These are phyloP conservation scores for Agriopis leucophaearia DNA, from an alignment of 2,888 invertebrate genomes.

Conservation along the genomic window DNA sequence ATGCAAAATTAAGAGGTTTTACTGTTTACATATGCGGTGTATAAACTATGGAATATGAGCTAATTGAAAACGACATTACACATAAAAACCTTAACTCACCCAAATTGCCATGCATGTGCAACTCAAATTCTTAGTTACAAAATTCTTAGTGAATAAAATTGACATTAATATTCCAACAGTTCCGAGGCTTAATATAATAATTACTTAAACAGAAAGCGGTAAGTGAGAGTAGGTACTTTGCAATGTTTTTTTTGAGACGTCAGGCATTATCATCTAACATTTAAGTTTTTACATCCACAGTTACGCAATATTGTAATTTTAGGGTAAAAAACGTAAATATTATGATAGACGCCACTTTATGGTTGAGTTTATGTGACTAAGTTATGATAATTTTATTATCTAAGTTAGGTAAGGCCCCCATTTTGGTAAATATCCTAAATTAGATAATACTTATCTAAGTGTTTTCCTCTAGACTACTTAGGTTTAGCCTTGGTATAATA, in stretches of 20 bases:
- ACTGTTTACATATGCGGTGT: background rate
- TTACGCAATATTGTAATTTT: slow-evolving; percentile 40
- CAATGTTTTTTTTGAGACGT: slow-evolving; percentile 44
- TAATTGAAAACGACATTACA: slow-evolving; percentile 5
- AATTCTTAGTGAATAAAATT: slow-evolving; percentile 63
- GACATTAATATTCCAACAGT: slow-evolving; percentile 64
- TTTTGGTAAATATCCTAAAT: background rate
- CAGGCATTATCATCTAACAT: slow-evolving; percentile 36
- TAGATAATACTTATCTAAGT: background rate
- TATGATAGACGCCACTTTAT: slow-evolving; percentile 14
- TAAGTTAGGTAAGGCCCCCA: background rate
- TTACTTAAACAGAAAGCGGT: slow-evolving; percentile 75
- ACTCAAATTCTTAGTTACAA: slow-evolving; percentile 36
- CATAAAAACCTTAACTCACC: slow-evolving; percentile 51
- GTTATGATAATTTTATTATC: background rate
- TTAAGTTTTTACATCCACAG: slow-evolving; percentile 41
- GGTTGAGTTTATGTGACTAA: background rate
- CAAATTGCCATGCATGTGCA: slow-evolving; percentile 52
- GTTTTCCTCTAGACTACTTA: background rate
- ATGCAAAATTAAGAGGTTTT: background rate
- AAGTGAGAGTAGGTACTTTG: slow-evolving; percentile 67
- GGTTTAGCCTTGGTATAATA: background rate
- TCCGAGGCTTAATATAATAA: slow-evolving; percentile 54
- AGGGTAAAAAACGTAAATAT: slow-evolving; percentile 22
- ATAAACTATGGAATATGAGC: slow-evolving; percentile 5